Evolutionary conservation across 1,140 invertebrate species (phyloP), one percentile per base, ranked within the genome.

Genomic region (Magallana angulata): DNA sequence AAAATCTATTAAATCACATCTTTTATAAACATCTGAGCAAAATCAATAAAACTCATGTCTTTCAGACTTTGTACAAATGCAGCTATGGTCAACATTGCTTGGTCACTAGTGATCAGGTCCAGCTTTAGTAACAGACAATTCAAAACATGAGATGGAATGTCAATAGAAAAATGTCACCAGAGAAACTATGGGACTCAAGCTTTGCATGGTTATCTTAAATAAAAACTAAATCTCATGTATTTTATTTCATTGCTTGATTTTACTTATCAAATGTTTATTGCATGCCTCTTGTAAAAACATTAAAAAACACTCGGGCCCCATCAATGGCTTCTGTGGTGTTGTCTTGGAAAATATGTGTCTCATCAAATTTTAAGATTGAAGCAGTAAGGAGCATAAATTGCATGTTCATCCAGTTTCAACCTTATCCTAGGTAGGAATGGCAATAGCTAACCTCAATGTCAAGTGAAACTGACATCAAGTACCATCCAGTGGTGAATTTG

Each of bases 201-300:
- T 48, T 48, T 48, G 18, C 62, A 18, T 16, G 14, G 14, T 18
- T 64, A 18, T 64, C 62, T 16, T 16, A 5, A 64, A 18, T 16
- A 64, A 2, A 18, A 16, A 64, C 18, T 64, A 64, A 64, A 18
- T 16, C n/a, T 62, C 60, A 62, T 62, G 60, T 24, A 76, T 76
- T 76, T 30, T 30, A 7, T 71, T 30, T 30, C 24, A 76, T 3
- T 12, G 68, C 24, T 76, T 76, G 24, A 3, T 30, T 76, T 76
- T 76, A 11, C 36, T 76, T 76, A 71, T 71, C 64, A 71, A 68
- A 71, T 71, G 64, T 71, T 36, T 76, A 76, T 76, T 76, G 24
- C 68, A 76, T 30, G 36, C 8, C 68, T 71, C 68, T 76, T 76
- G 68, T 76, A 9, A 76, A 30, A 11, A 64, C 16, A 64, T 16